Base-by-base conservation (phyloP, 2,888 invertebrate species). In the Emmelina monodactyla region DNA sequence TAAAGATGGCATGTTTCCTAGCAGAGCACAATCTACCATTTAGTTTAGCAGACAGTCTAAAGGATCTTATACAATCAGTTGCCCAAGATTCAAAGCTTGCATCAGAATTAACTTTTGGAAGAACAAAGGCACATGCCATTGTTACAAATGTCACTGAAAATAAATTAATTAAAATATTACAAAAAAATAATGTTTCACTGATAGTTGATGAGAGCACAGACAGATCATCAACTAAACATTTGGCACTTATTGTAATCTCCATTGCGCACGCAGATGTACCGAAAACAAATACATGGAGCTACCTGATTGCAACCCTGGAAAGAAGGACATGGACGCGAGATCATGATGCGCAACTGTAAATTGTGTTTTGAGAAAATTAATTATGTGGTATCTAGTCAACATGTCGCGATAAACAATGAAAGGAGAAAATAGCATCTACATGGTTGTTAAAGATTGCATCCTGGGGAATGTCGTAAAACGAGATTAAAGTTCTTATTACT, bases 201-300 rank as follows among this genome's bases (percentile, higher is more conserved):
- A 5, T 19, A 9, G 19, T 19, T 6, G 19, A 19, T 19, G 19
- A 19, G 19, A 19, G 19, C 9, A 19, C 19, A 6, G 19, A 30
- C 16, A 16, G 19, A 28, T 46, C 43, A 4, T 39, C 44, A 10
- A 46, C 35, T 3, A 47, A 50, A 38, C 44, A 47, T 40, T 47
- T 45, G 33, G 46, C 45, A 11, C 29, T 46, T 14, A 16, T 46
- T 5, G 47, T n/a, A n/a, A n/a, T n/a, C n/a, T n/a, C n/a, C n/a
- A n/a, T n/a, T n/a, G n/a, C n/a, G n/a, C n/a, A n/a, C n/a, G n/a
- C n/a, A n/a, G n/a, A n/a, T n/a, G n/a, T n/a, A n/a, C n/a, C n/a
- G n/a, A n/a, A n/a, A n/a, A n/a, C n/a, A n/a, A n/a, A n/a, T n/a
- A n/a, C n/a, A n/a, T n/a, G n/a, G n/a, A n/a, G n/a, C n/a, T n/a